These are phyloP conservation scores for Oryzias dopingdopingensis DNA, from an alignment of 2,797 vertebrate species.

Conservation along the genomic window DNA sequence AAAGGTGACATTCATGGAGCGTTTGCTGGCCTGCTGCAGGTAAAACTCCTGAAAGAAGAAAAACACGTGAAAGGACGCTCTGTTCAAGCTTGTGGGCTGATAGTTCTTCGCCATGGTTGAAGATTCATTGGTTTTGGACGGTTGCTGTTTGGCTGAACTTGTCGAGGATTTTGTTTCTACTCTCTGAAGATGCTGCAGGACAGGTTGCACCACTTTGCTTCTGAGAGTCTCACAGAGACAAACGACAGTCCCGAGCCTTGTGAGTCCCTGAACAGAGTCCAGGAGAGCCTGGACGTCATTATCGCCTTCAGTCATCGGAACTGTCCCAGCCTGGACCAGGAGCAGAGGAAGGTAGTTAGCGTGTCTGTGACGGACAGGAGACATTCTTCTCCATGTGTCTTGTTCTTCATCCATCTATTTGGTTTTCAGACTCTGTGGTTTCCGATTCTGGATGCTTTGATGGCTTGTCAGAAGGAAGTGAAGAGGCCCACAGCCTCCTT, in stretches of 20 bases:
- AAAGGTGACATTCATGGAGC: conserved; percentile 90
- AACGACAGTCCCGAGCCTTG: conserved; percentile 18
- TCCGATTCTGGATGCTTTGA: conserved; percentile 91
- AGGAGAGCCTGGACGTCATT: conserved; percentile 81
- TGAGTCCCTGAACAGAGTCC: conserved; percentile 71
- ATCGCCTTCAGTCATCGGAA: conserved; percentile 88
- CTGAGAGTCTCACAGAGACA: conserved; percentile 33
- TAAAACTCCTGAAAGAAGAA: conserved; percentile 45
- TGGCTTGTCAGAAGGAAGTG: conserved; percentile 89
- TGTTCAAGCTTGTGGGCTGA: background rate
- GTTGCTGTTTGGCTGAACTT: conserved; percentile 1
- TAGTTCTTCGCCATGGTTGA: no score
- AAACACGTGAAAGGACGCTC: background rate
- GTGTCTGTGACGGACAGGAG: background rate
- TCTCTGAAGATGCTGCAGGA: conserved; percentile 79
- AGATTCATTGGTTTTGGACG: background rate
- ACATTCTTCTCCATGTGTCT: background rate
- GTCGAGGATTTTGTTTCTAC: background rate
- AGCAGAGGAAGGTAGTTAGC: conserved; percentile 86
- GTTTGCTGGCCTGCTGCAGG: conserved; percentile 89
- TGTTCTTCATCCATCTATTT: background rate
- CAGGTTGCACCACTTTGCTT: conserved; percentile 75
- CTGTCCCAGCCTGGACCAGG: conserved; percentile 85
- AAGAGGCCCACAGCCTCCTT: conserved; percentile 75
- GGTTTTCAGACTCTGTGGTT: conserved; percentile 87